Evolutionary conservation across 2,113 vertebrate genomes (phyloP).

Genomic region (Rhizomys pruinosus): DNA sequence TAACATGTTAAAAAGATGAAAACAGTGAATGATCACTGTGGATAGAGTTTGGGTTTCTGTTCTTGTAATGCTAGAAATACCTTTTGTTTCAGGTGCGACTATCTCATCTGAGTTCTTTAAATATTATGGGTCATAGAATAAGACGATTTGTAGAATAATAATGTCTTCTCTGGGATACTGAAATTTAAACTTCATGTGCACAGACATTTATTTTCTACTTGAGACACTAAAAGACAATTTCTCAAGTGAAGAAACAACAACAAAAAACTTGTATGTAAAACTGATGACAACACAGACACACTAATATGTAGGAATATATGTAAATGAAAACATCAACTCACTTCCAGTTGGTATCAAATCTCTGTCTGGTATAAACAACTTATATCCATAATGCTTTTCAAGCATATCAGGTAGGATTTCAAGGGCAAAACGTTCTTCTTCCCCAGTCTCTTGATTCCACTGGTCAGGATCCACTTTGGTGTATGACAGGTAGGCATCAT

Average conservation of each 20-base stretch:
- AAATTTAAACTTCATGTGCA: conserved; percentile 44
- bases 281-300: conserved; percentile 20
- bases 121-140: conserved; percentile 38
- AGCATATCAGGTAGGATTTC: conserved; percentile 98
- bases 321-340: conserved; percentile 86
- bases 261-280: conserved; percentile 42
- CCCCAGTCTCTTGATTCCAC: conserved; percentile 98
- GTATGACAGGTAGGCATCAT: conserved; percentile 98
- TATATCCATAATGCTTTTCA: conserved; percentile 99
- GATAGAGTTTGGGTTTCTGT: not conserved
- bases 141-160: conserved; percentile 21
- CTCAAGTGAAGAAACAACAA: conserved; percentile 31
- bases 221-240: not conserved
- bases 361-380: conserved; percentile 98
- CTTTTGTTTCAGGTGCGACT: not conserved
- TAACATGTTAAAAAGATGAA: conserved; percentile 31
- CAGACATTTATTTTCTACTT: conserved; percentile 28
- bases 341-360: conserved; percentile 99
- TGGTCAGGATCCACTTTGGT: conserved; percentile 99
- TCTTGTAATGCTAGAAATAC: conserved; percentile 22
- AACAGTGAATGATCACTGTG: not conserved
- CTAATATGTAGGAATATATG: not conserved
- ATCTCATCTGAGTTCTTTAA: conserved; percentile 47
- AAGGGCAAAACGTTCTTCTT: conserved; percentile 98
- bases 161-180: conserved; percentile 11